These are phyloP conservation scores for Poeciliopsis presidionis DNA, from an alignment of 2,797 vertebrate species.

Conservation along the genomic window DNA sequence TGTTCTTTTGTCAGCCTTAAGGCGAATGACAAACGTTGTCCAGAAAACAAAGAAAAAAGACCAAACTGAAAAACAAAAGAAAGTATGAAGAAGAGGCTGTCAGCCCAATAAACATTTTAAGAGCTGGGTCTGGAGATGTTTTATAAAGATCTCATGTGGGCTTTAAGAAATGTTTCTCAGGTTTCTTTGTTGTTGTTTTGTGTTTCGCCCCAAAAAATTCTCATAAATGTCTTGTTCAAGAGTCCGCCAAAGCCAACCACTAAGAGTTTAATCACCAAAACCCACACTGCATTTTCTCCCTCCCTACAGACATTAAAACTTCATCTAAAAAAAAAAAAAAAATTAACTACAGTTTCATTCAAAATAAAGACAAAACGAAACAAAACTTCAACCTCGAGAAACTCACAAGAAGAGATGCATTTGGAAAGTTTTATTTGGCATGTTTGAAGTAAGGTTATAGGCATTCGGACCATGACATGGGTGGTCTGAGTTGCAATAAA, in stretches of 20 bases:
- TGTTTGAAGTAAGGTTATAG: too few relatives aligned
- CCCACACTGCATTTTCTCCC: not conserved
- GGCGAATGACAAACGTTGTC: too few relatives aligned
- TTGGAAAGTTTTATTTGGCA: too few relatives aligned
- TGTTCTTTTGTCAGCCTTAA: not conserved
- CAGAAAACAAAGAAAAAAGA: not conserved
- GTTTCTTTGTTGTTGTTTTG: not conserved
- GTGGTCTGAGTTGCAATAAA: too few relatives aligned
- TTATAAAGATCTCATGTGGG: not conserved
- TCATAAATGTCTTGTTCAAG: not conserved
- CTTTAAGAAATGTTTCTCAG: not conserved
- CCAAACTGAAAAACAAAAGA: not conserved
- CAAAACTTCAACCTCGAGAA: not conserved
- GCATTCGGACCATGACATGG: too few relatives aligned
- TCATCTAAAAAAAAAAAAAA: not conserved
- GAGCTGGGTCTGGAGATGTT: not conserved
- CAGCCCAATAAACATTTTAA: not conserved
- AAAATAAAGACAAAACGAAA: not conserved
- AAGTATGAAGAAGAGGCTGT: not conserved
- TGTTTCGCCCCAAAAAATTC: not conserved
- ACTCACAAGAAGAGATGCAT: too few relatives aligned
- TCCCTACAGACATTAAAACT: not conserved
- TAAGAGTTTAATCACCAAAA: not conserved
- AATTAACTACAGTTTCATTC: not conserved
- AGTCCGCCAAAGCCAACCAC: not conserved